Conservation (phyloP, 2,113 vertebrate species). For the Plecotus auritus region DNA sequence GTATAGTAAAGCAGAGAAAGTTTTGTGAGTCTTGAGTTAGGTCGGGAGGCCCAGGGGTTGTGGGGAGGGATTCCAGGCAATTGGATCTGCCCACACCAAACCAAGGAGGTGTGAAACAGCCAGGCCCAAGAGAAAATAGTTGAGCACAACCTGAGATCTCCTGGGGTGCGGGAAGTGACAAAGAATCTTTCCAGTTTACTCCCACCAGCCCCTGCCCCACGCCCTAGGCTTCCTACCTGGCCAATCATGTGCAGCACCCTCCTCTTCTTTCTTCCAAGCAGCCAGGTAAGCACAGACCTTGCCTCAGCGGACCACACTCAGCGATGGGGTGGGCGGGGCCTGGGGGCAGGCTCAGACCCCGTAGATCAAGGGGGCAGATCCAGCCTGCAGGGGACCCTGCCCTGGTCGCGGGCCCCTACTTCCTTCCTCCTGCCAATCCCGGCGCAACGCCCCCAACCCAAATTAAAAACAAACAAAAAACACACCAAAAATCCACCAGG, state of each 20-base stretch:
- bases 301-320: neutral
- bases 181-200: conserved; percentile 51
- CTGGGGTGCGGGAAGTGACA: neutral
- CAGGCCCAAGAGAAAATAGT: conserved; percentile 38
- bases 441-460: neutral
- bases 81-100: conserved; percentile 30
- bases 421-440: neutral
- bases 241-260: conserved; percentile 40
- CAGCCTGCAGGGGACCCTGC: neutral
- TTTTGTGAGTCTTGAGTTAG: conserved; percentile 50
- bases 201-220: conserved; percentile 58
- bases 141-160: conserved; percentile 18
- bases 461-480: neutral
- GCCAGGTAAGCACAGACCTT: conserved; percentile 55
- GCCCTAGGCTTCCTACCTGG: conserved; percentile 67
- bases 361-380: neutral
- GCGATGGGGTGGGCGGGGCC: neutral
- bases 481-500: neutral
- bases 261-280: conserved; percentile 70
- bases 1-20: conserved; percentile 42
- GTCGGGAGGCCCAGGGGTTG: neutral
- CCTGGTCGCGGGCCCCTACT: neutral
- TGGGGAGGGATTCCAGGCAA: conserved; percentile 21
- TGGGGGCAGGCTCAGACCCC: neutral
- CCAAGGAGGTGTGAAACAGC: conserved; percentile 56